phyloP scores from a whole-genome alignment of 1,140 invertebrate genomes.

The Steinernema feltiae region DNA sequence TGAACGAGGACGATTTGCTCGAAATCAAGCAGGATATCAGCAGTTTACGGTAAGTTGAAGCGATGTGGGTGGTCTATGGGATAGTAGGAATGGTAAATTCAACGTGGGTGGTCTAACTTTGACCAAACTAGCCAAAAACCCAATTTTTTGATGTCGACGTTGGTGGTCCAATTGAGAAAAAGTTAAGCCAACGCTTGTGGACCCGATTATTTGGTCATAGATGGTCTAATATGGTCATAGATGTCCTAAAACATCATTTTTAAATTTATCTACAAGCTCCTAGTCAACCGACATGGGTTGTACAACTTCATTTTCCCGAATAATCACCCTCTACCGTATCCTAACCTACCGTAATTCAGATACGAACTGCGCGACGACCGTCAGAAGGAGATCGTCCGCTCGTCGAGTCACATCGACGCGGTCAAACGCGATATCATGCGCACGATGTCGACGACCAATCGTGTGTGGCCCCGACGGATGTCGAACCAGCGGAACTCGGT shows the following conservation, averaged over 20 bases:
- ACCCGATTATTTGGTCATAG: no score
- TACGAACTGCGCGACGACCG: conserved; percentile 64
- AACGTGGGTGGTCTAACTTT: neutral
- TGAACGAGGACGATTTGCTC: conserved; percentile 65
- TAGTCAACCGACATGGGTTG: no score
- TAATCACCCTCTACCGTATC: neutral
- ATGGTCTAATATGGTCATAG: no score
- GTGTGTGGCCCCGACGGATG: conserved; percentile 29
- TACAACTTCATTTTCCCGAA: no score
- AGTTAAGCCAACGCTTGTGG: no score
- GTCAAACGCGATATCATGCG: conserved; percentile 62
- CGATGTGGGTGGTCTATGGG: neutral
- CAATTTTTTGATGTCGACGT: no score
- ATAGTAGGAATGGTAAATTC: neutral
- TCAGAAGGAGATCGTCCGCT: conserved; percentile 60
- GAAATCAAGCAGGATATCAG: conserved; percentile 66
- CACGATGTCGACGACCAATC: conserved; percentile 47
- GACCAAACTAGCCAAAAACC: neutral
- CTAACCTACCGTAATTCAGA: conserved; percentile 48
- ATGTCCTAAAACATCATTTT: neutral
- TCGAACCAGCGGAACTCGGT: conserved; percentile 33
- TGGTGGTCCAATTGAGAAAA: no score
- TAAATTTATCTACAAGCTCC: neutral
- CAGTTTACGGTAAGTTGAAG: conserved; percentile 61
- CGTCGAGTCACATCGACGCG: conserved; percentile 61